Evolutionary conservation across 2,888 invertebrate genomes (phyloP).

Genomic region (Ferrisia virgata): DNA sequence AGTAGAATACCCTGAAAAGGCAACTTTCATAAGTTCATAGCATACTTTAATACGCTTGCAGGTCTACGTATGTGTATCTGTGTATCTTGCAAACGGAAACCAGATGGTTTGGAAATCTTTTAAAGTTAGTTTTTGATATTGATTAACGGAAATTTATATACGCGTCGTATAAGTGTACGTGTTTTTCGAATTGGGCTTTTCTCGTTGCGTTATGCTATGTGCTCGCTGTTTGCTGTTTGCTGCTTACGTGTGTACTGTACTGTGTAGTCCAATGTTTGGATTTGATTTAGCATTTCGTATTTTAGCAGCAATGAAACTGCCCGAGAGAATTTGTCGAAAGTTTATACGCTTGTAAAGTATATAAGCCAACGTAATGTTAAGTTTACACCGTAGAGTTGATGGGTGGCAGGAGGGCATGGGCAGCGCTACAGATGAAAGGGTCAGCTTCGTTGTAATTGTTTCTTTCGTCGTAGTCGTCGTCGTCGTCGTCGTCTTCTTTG

Average conservation of each 20-base stretch:
- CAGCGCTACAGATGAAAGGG: too few relatives aligned
- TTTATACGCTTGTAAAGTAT: not conserved
- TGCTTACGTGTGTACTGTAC: too few relatives aligned
- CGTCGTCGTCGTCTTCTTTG: not conserved
- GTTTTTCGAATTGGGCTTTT: not conserved
- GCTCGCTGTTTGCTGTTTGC: too few relatives aligned
- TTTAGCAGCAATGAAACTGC: not conserved
- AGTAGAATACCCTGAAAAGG: not conserved
- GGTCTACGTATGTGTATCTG: too few relatives aligned
- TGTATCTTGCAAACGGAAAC: not conserved
- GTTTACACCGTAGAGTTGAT: not conserved
- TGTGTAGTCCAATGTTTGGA: not conserved
- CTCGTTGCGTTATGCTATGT: not conserved
- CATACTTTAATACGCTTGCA: too few relatives aligned
- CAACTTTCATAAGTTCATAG: not conserved
- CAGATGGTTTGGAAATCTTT: conserved; percentile 31
- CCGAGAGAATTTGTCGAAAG: not conserved
- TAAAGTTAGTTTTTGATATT: not conserved
- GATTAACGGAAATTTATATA: conserved; percentile 7
- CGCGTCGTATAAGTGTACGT: not conserved
- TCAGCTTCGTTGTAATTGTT: not conserved
- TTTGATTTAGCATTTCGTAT: not conserved
- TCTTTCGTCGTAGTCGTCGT: not conserved
- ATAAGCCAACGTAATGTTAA: not conserved
- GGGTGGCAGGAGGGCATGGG: too few relatives aligned